Base-by-base conservation (phyloP, 2,888 invertebrate genomes). In the Dione juno region DNA sequence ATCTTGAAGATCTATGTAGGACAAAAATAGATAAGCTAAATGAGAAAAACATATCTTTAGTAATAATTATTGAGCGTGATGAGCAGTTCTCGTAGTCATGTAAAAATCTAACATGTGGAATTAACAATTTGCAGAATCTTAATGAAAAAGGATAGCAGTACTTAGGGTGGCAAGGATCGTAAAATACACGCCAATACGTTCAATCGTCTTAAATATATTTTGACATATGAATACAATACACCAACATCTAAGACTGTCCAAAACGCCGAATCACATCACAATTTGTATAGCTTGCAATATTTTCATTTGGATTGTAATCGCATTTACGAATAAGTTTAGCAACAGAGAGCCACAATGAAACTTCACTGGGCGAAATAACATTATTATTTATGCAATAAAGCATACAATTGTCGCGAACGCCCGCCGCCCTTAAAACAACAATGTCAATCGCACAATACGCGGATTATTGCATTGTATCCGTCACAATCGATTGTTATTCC, bases 371-470 rank as follows among this genome's bases (percentile, higher is more conserved):
- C 83, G 85, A 88, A 88, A 90, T 92, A 92, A 92, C 88, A 89
- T 90, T 92, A 92, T 92, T 92, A 93, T 93, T 93, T 92, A 93
- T 89, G 92, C 91, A 92, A 93, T 93, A 93, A 92, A 92, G 89
- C 89, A 85, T 82, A 85, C 93, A 90, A 92, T 93, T 92, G 93
- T 92, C 85, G 84, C 84, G 83, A 84, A 81, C 87, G 84, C 86
- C 84, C 85, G 86, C 89, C 92, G 87, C 90, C 92, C 92, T 93
- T 93, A 92, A 92, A 93, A 92, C 93, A 93, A 93, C 93, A 93
- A 93, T 93, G 93, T 90, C 88, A 87, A 87, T 81, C 88, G 88
- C 87, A 93, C 93, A 93, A 93, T 93, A 85, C 89, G 78, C 87
- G 90, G 93, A 93, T 93, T 93, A 93, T 93, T 93, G 92, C 93